Evolutionary conservation across 64 coral and sea anemone species (phyloP).

Genomic region (Catalaphyllia jardinei): DNA sequence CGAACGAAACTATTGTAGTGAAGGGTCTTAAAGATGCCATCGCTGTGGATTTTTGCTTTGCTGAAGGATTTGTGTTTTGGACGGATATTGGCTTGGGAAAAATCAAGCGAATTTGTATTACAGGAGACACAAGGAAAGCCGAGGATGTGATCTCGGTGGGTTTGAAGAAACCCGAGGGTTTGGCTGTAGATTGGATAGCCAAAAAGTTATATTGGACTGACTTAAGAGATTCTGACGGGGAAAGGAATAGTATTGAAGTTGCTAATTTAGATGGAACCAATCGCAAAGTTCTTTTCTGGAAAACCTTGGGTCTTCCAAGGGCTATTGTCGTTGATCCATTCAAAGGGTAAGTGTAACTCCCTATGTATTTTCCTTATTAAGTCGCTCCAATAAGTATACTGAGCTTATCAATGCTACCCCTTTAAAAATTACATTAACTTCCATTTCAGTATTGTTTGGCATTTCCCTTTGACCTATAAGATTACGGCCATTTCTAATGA

Average conservation of each 20-base stretch:
- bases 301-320: conserved; percentile 84
- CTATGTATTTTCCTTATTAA: too few relatives aligned
- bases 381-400: too few relatives aligned
- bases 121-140: conserved; percentile 17
- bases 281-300: conserved; percentile 96
- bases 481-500: too few relatives aligned
- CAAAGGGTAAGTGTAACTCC: conserved; percentile 73
- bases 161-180: conserved; percentile 82
- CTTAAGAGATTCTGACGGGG: conserved; percentile 58
- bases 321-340: conserved; percentile 90
- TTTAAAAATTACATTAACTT: too few relatives aligned
- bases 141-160: conserved; percentile 74
- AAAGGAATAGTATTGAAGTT: conserved; percentile 93
- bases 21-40: conserved; percentile 73
- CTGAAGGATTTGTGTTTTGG: conserved; percentile 72
- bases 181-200: conserved; percentile 93
- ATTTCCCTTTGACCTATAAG: too few relatives aligned
- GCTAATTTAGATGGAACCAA: conserved; percentile 83
- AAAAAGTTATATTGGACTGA: conserved; percentile 97
- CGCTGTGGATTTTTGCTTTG: conserved; percentile 70
- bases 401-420: too few relatives aligned
- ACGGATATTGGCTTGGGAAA: conserved; percentile 76
- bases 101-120: conserved; percentile 73
- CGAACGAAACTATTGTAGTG: conserved; percentile 69
- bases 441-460: too few relatives aligned